Conservation (phyloP, 2,113 vertebrate species). For the Silurus asotus region DNA sequence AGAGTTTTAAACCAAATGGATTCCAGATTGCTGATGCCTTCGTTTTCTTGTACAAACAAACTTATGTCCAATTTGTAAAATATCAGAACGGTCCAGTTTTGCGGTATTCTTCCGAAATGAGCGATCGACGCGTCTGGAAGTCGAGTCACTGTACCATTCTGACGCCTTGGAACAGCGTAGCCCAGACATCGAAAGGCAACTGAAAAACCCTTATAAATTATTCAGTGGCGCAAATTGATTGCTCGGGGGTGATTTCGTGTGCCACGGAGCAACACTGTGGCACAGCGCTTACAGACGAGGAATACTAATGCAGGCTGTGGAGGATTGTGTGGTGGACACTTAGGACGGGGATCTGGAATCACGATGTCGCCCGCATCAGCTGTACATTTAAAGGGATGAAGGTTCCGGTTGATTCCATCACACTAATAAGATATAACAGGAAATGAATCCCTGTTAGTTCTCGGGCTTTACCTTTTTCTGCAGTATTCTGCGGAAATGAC, state of each 20-base stretch:
- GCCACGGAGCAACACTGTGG: constrained; percentile 9
- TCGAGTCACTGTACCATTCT: not conserved
- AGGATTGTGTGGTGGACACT: not conserved
- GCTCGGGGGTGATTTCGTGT: constrained; percentile 40
- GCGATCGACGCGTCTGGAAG: not conserved
- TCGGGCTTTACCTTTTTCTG: not conserved
- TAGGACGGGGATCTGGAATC: constrained; percentile 27
- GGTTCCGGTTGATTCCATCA: not conserved
- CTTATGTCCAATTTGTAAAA: not conserved
- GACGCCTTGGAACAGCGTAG: constrained; percentile 11
- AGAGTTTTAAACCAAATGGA: not conserved
- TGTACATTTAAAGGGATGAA: not conserved
- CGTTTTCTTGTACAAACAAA: not conserved
- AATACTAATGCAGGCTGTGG: constrained; percentile 36
- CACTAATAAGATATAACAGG: not conserved
- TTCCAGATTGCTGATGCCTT: not conserved
- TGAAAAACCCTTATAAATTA: constrained; percentile 52
- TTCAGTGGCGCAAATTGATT: constrained; percentile 49
- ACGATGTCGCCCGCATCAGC: not conserved
- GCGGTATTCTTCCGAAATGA: not conserved
- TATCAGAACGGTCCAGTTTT: not conserved
- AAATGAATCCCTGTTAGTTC: not conserved
- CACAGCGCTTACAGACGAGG: constrained; percentile 20
- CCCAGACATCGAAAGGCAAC: constrained; percentile 21
- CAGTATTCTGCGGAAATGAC: not conserved